These are phyloP conservation scores for Darevskia mixta DNA, from an alignment of 2,797 vertebrate species.

Conservation along the genomic window DNA sequence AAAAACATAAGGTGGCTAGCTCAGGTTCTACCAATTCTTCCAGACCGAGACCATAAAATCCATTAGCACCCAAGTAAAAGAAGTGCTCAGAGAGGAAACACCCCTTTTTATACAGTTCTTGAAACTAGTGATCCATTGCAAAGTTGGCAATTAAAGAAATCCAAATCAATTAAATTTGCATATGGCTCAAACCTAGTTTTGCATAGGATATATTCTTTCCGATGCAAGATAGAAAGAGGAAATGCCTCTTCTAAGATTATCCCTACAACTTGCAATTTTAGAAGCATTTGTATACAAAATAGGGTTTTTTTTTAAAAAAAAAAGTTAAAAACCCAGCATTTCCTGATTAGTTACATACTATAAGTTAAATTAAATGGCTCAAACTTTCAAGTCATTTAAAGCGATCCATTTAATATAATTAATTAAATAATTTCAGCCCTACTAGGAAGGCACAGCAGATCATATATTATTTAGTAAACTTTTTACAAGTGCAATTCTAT, in stretches of 20 bases:
- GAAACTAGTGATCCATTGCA: not conserved
- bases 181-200: too few species aligned
- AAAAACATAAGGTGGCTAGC: not conserved
- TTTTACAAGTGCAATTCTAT: too few species aligned
- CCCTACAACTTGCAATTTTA: not conserved
- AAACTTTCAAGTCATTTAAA: too few species aligned
- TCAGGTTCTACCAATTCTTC: slow-evolving; percentile 25
- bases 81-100: not conserved
- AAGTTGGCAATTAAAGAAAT: not conserved
- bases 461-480: too few species aligned
- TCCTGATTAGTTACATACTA: too few species aligned
- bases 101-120: not conserved
- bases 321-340: too few species aligned
- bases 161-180: not conserved
- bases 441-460: too few species aligned
- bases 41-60: not conserved
- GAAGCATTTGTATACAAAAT: too few species aligned
- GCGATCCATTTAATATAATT: too few species aligned
- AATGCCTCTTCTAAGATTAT: not conserved
- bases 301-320: too few species aligned
- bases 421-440: too few species aligned
- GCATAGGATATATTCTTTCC: not conserved
- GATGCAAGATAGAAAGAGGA: not conserved
- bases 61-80: not conserved
- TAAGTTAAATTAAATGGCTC: too few species aligned